Evolutionary conservation across 2,797 vertebrate genomes (phyloP).

Genomic region (Pseudocheirus occidentalis): DNA sequence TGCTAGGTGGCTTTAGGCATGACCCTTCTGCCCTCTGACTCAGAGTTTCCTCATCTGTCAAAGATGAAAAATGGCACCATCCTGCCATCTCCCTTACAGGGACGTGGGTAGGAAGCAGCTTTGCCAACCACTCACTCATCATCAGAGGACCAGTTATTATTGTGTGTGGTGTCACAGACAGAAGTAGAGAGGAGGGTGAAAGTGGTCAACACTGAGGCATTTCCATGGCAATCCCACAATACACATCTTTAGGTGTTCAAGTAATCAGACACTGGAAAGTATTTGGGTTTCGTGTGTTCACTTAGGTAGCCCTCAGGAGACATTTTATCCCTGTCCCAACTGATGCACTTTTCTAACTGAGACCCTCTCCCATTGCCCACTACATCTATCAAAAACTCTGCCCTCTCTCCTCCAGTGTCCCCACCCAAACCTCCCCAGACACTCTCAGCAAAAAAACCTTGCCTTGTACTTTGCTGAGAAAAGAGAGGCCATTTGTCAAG

Average conservation of each 20-base stretch:
- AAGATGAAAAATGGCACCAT: background rate
- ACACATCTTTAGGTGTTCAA: background rate
- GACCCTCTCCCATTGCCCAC: background rate
- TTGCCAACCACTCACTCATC: background rate
- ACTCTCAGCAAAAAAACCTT: background rate
- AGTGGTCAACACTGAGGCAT: background rate
- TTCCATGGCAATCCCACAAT: background rate
- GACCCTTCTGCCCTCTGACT: background rate
- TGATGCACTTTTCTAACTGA: background rate
- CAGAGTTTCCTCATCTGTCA: background rate
- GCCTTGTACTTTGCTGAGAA: background rate
- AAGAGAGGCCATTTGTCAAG: background rate
- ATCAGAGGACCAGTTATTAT: background rate
- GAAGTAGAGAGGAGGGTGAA: background rate
- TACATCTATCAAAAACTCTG: background rate
- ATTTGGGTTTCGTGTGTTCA: background rate
- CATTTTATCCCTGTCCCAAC: background rate
- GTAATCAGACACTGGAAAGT: background rate
- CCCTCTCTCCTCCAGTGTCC: background rate
- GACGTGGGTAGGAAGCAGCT: accelerated
- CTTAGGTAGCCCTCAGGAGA: background rate
- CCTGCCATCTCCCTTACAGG: background rate
- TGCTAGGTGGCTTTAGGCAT: background rate
- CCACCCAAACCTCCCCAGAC: background rate
- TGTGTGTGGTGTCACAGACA: background rate